Evolutionary conservation across 2,888 invertebrate species (phyloP).

Genomic region (Tortrix viridana): DNA sequence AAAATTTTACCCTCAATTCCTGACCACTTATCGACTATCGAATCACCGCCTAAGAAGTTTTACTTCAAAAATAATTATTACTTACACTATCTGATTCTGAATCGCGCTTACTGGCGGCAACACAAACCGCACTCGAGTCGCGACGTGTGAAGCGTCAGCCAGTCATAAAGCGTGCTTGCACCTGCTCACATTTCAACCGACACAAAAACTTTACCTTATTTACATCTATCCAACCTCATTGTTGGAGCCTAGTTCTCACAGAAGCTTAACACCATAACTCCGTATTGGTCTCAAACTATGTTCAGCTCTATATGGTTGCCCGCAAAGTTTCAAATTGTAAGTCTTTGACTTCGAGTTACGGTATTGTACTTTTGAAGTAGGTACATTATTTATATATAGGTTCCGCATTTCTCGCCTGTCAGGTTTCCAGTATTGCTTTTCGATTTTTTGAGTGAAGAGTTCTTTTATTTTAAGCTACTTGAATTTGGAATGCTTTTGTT

Average conservation of each 20-base stretch:
- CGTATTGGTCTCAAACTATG: too few relatives aligned
- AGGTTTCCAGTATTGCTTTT: conserved; percentile 39
- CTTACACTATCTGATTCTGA: not conserved
- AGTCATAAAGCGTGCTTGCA: conserved; percentile 62
- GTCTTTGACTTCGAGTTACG: too few relatives aligned
- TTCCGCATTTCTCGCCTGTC: conserved; percentile 63
- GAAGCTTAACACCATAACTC: too few relatives aligned
- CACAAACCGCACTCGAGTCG: conserved; percentile 51
- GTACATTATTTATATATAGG: conserved; percentile 55
- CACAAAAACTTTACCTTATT: conserved; percentile 47
- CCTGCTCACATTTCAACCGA: conserved; percentile 57
- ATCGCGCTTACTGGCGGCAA: conserved; percentile 52
- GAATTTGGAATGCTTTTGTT: conserved; percentile 32
- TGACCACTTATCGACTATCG: too few relatives aligned
- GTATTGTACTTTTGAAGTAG: conserved; percentile 16
- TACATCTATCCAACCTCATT: conserved; percentile 50
- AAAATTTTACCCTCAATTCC: too few relatives aligned
- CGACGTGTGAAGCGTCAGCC: conserved; percentile 57
- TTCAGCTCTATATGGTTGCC: too few relatives aligned
- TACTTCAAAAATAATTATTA: too few relatives aligned
- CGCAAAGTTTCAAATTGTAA: too few relatives aligned
- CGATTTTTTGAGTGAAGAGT: conserved; percentile 19
- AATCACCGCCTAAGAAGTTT: too few relatives aligned
- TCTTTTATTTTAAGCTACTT: conserved; percentile 28
- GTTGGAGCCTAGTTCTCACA: conserved; percentile 38